Percentiles rank a stretch among this genome's conserved stretches.
Evolutionary conservation across 2,797 vertebrate species (phyloP).

Genomic region (Myoxocephalus aenaeus): DNA sequence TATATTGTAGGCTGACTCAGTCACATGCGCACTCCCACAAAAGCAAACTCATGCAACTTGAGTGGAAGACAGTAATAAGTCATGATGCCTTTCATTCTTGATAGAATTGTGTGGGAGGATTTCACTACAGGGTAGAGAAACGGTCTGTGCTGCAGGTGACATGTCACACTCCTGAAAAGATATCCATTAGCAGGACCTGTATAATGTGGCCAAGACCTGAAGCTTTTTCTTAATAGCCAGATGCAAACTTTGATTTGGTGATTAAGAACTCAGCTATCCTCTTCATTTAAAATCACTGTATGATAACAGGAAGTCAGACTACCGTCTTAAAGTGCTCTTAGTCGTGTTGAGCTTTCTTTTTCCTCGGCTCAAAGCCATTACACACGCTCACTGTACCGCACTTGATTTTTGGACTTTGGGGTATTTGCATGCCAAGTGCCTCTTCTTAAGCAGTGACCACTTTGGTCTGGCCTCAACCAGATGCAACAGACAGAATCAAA

Average conservation of each 20-base stretch:
- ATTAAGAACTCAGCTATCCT: slow-evolving; percentile 22
- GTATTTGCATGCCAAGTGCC: slow-evolving; percentile 43
- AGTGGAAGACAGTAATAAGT: slow-evolving; percentile 58
- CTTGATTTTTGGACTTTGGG: slow-evolving; percentile 36
- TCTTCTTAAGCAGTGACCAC: slow-evolving; percentile 33
- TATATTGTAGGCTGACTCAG: slow-evolving; percentile 48
- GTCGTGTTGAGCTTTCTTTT: slow-evolving; percentile 23
- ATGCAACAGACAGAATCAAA: slow-evolving; percentile 31
- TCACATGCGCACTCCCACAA: slow-evolving; percentile 63
- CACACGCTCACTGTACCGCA: slow-evolving; percentile 31
- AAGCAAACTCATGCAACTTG: slow-evolving; percentile 58
- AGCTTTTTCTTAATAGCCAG: slow-evolving; percentile 22
- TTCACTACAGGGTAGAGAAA: slow-evolving; percentile 49
- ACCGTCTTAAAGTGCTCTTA: slow-evolving; percentile 27
- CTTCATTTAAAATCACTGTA: slow-evolving; percentile 42
- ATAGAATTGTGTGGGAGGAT: slow-evolving; percentile 57
- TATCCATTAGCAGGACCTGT: slow-evolving; percentile 11
- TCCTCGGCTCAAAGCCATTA: slow-evolving; percentile 43
- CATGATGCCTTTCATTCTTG: slow-evolving; percentile 59
- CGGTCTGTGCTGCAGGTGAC: slow-evolving; percentile 52
- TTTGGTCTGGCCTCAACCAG: slow-evolving; percentile 29
- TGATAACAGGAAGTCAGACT: slow-evolving; percentile 23
- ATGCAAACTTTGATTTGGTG: slow-evolving; percentile 43
- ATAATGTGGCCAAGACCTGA: not conserved
- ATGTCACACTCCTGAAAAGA: slow-evolving; percentile 23